Evolutionary conservation across 2,888 invertebrate species (phyloP), one percentile per base, ranked within the genome.

Genomic region (Icerya purchasi): DNA sequence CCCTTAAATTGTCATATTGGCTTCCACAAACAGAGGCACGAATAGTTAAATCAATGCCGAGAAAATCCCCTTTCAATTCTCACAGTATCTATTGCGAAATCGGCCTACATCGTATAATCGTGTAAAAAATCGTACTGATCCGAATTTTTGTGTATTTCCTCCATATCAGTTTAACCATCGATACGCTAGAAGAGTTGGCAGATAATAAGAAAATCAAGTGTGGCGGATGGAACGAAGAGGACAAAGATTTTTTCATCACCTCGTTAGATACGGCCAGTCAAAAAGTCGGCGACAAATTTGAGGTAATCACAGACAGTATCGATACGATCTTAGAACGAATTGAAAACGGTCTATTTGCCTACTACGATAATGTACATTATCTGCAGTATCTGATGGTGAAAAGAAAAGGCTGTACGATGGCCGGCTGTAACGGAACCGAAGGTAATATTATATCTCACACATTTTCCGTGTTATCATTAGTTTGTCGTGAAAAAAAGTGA

Each of bases 281-380:
- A 66, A 76, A 77, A 68, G 79, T 89, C 56, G 83, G 83, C 0
- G 70, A 74, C 8, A 79, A 77, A 66, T 83, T 85, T 67, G 78
- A 82, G 68, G 72, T 66, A 23, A 61, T 65, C 18, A 61, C 65
- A 50, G 36, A 36, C 5, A 63, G 67, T 52, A 58, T 77, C 54
- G 75, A 81, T 64, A 78, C 81, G 3, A 82, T 83, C 3, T 79
- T 86, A 59, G 75, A 78, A 56, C 75, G 75, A 66, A 82, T 89
- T 3, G 78, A 81, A 0, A 75, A 77, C 64, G 88, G 87, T 1
- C 72, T 76, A 8, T 83, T 83, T 65, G 85, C 86, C 0, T 85
- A 86, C 66, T 90, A 86, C 65, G 88, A 88, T 66, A 89, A 85
- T 68, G 74, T 77, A 10, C 79, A 83, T 67, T 83, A 79, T 65